phyloP scores from a whole-genome alignment of 2,888 invertebrate species.

The Agrypnus murinus region DNA sequence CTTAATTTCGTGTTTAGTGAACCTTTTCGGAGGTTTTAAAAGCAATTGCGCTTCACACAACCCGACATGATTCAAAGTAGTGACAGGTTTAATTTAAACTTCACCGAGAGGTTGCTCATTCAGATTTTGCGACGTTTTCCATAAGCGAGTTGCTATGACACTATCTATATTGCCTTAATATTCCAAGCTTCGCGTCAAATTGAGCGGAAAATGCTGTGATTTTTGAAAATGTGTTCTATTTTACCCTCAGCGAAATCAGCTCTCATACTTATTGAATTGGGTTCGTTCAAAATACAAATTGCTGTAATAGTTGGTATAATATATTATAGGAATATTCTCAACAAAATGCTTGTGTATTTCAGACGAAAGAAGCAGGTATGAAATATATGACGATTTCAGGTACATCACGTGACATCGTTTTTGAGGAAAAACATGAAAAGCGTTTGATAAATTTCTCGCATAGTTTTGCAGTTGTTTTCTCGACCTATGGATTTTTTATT shows the following conservation, averaged over 20 bases:
- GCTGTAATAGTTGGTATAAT: slow-evolving; percentile 20
- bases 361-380: too few relatives aligned
- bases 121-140: slow-evolving; percentile 30
- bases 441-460: too few relatives aligned
- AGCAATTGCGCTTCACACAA: slow-evolving; percentile 4
- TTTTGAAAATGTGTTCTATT: slow-evolving; percentile 37
- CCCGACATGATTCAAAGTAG: slow-evolving; percentile 14
- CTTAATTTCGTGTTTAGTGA: neutral
- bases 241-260: slow-evolving; percentile 15
- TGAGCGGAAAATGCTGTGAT: slow-evolving; percentile 40
- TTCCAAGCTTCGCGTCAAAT: slow-evolving; percentile 30
- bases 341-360: neutral
- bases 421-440: too few relatives aligned
- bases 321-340: slow-evolving; percentile 12
- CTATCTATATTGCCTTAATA: slow-evolving; percentile 37
- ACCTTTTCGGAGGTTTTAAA: neutral
- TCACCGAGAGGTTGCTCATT: slow-evolving; percentile 15
- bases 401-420: too few relatives aligned
- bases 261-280: slow-evolving; percentile 26
- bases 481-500: too few relatives aligned
- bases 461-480: too few relatives aligned
- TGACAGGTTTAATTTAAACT: slow-evolving; percentile 29
- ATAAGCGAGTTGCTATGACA: slow-evolving; percentile 30
- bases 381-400: too few relatives aligned
- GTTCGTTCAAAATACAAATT: slow-evolving; percentile 28